These are phyloP conservation scores for Frankliniella intonsa DNA, from an alignment of 2,888 invertebrate genomes.

Conservation along the genomic window DNA sequence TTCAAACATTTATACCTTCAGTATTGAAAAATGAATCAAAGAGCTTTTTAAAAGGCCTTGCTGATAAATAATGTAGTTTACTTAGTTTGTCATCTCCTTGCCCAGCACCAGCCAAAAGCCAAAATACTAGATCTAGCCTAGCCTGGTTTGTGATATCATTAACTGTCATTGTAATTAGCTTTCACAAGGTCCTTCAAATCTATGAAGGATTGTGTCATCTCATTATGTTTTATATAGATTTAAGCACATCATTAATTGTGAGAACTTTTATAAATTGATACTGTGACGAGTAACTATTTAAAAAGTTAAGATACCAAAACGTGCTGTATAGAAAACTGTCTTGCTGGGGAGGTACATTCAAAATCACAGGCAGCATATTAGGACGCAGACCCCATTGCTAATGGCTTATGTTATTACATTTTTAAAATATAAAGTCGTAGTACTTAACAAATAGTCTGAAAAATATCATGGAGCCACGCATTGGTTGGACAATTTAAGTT, in stretches of 20 bases:
- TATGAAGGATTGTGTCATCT: slow-evolving; percentile 7
- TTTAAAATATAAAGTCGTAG: background rate
- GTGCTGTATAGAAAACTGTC: slow-evolving; percentile 14
- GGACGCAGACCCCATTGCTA: background rate
- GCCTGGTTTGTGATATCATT: slow-evolving; percentile 26
- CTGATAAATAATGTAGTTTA: slow-evolving; percentile 9
- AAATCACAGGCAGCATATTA: background rate
- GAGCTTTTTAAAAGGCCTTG: background rate
- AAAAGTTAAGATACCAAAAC: slow-evolving; percentile 12
- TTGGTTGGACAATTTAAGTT: background rate
- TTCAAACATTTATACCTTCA: background rate
- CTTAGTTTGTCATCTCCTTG: background rate
- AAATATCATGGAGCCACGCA: background rate
- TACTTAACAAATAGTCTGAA: slow-evolving; percentile 19
- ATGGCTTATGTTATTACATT: slow-evolving; percentile 3
- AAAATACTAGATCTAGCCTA: slow-evolving; percentile 25
- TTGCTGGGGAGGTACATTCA: background rate
- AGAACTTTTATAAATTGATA: slow-evolving; percentile 7
- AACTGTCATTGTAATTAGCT: slow-evolving; percentile 23
- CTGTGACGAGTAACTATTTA: background rate
- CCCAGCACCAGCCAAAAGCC: slow-evolving; percentile 16
- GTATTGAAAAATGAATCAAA: background rate
- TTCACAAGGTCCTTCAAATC: background rate
- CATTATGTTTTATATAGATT: slow-evolving; percentile 25
- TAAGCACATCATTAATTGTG: slow-evolving; percentile 20